These are phyloP conservation scores for Drosophila pseudoobscura DNA, from an alignment of 1,140 invertebrate species.

Conservation along the genomic window DNA sequence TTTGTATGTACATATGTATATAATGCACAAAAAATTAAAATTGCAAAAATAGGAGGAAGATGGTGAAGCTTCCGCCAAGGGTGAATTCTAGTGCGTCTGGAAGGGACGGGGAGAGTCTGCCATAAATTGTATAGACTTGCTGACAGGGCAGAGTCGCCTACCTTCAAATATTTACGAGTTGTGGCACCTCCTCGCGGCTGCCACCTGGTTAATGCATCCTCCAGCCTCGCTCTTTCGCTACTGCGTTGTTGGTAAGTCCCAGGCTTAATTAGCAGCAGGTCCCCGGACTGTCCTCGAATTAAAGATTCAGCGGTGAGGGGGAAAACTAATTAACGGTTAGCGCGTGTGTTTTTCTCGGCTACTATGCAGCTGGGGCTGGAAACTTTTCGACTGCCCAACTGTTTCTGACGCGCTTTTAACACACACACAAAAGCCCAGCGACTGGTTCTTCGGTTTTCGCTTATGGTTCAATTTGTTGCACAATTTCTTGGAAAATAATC, in stretches of 20 bases:
- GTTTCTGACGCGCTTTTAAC: constrained; percentile 29
- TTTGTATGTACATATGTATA: not conserved
- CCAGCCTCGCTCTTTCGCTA: constrained; percentile 13
- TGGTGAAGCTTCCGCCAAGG: constrained; percentile 38
- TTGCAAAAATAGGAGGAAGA: constrained; percentile 29
- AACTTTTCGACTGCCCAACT: constrained; percentile 16
- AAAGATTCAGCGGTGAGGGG: constrained; percentile 25
- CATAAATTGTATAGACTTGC: constrained; percentile 57
- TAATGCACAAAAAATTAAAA: constrained; percentile 26
- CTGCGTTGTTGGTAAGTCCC: constrained; percentile 17
- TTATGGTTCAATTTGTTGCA: constrained; percentile 16
- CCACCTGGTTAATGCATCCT: constrained; percentile 37
- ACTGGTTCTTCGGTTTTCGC: constrained; percentile 31
- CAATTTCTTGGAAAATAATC: constrained; percentile 19
- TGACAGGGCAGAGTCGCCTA: constrained; percentile 56
- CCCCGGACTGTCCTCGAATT: constrained; percentile 33
- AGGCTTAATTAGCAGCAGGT: constrained; percentile 44
- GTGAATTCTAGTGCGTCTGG: constrained; percentile 38
- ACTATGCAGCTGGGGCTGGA: constrained; percentile 62
- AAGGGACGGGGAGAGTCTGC: constrained; percentile 16
- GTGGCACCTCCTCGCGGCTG: constrained; percentile 25
- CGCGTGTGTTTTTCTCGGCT: constrained; percentile 35
- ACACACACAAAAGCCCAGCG: constrained; percentile 34
- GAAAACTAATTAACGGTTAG: constrained; percentile 24
- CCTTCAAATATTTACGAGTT: constrained; percentile 77